A percentile compares a stretch with the other conserved stretches of the same genome.
Conservation (phyloP, 1,140 invertebrate species). For the Drosophila repletoides region DNA sequence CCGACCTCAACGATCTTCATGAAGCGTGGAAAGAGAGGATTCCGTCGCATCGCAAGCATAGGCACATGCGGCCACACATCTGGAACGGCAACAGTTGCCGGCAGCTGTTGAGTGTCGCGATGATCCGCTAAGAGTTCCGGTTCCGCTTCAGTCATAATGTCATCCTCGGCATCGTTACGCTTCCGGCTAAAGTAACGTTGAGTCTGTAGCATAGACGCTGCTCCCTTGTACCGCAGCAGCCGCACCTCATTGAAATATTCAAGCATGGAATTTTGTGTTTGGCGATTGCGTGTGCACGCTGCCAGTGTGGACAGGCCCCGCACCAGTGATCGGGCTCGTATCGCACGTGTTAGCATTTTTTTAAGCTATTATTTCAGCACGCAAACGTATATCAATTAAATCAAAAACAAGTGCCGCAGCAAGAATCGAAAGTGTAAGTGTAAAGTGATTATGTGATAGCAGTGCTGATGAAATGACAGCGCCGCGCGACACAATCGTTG, state of each 20-base stretch:
- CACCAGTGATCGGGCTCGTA: constrained; percentile 54
- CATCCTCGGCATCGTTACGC: constrained; percentile 48
- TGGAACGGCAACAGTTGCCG: constrained; percentile 96
- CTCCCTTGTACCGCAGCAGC: constrained; percentile 35
- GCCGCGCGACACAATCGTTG: constrained; percentile 20
- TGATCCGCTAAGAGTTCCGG: constrained; percentile 48
- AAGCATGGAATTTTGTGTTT: constrained; percentile 38
- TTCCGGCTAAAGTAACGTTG: constrained; percentile 55
- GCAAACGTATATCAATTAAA: constrained; percentile 38
- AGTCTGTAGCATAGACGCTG: constrained; percentile 27
- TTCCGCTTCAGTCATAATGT: constrained; percentile 25
- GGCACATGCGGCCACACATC: constrained; percentile 98
- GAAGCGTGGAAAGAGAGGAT: constrained; percentile 99
- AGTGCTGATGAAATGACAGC: constrained; percentile 59
- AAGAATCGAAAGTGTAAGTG: constrained; percentile 34
- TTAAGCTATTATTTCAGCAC: constrained; percentile 24
- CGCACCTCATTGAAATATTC: constrained; percentile 31
- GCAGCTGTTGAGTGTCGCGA: constrained; percentile 85
- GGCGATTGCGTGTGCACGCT: constrained; percentile 34
- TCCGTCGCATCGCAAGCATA: constrained; percentile 95
- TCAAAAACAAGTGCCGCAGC: constrained; percentile 38
- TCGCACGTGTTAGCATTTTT: constrained; percentile 54
- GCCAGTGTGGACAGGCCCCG: constrained; percentile 50
- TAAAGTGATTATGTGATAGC: constrained; percentile 69
- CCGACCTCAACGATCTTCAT: constrained; percentile 97